Percentiles rank a stretch among this genome's conserved stretches.
Conservation (phyloP, 2,113 vertebrate genomes). For the Scolopax mira region DNA sequence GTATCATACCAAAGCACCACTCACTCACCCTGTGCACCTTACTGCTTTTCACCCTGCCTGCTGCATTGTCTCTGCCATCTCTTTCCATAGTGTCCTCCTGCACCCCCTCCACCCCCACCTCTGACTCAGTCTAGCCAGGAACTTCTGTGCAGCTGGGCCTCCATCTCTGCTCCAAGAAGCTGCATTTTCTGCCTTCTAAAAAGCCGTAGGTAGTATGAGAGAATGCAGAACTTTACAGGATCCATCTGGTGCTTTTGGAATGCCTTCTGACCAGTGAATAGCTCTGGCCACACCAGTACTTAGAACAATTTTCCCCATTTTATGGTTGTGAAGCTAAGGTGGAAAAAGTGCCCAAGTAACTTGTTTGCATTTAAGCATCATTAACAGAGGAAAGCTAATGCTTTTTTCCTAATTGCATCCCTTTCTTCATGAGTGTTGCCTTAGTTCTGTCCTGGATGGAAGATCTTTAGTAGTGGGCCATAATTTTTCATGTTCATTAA, state of each 20-base stretch:
- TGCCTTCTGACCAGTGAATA: neutral
- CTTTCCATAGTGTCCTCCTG: neutral
- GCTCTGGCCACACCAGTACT: neutral
- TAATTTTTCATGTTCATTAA: neutral
- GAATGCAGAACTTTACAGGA: neutral
- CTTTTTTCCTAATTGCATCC: neutral
- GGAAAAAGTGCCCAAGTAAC: neutral
- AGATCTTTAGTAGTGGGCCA: neutral
- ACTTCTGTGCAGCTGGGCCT: neutral
- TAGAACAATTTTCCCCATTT: neutral
- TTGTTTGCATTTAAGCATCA: neutral
- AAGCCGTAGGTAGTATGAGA: neutral
- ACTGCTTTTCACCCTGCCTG: neutral
- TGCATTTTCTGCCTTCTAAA: neutral
- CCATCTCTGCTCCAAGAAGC: neutral
- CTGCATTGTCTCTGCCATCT: neutral
- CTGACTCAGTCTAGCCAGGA: neutral
- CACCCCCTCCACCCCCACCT: no score
- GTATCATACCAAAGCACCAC: neutral
- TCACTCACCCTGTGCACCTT: neutral
- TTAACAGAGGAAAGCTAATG: neutral
- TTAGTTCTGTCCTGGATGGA: neutral
- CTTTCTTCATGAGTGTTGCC: neutral
- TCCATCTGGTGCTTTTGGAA: neutral
- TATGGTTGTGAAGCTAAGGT: neutral